These are phyloP conservation scores for Crossaster papposus DNA, from an alignment of 53 echinoderm and acorn worm species.

Conservation along the genomic window DNA sequence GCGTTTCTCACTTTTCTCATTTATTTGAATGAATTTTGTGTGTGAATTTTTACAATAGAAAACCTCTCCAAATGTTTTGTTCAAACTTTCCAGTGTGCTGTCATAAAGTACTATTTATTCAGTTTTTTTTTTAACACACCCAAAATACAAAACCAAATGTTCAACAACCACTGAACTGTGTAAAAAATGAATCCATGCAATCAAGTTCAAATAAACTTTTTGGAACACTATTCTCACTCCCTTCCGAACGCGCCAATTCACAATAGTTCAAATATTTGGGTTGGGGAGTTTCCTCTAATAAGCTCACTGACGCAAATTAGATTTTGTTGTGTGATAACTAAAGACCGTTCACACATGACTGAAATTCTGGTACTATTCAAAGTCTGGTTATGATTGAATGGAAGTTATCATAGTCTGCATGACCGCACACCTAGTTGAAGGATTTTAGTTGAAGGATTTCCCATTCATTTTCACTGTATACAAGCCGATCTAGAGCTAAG, in stretches of 20 bases:
- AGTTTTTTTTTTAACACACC: too few species aligned
- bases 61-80: too few species aligned
- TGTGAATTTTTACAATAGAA: too few species aligned
- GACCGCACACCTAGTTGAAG: not conserved
- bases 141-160: too few species aligned
- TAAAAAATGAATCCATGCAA: not conserved
- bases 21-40: too few species aligned
- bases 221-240: not conserved
- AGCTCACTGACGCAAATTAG: not conserved
- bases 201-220: not conserved
- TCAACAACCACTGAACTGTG: not conserved
- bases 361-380: slow-evolving; percentile 6
- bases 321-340: not conserved
- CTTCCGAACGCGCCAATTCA: not conserved
- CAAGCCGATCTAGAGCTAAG: too few species aligned
- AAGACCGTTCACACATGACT: not conserved
- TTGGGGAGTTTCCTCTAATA: slow-evolving; percentile 26
- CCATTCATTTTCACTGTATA: not conserved
- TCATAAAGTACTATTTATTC: too few species aligned
- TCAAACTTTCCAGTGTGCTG: too few species aligned
- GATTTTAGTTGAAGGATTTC: not conserved
- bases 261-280: slow-evolving; percentile 44
- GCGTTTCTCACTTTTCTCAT: too few species aligned
- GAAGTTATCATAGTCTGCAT: slow-evolving; percentile 23
- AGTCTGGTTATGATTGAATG: slow-evolving; percentile 33